These are phyloP conservation scores for Tipula helvola DNA, from an alignment of 2,888 invertebrate genomes.

Conservation along the genomic window DNA sequence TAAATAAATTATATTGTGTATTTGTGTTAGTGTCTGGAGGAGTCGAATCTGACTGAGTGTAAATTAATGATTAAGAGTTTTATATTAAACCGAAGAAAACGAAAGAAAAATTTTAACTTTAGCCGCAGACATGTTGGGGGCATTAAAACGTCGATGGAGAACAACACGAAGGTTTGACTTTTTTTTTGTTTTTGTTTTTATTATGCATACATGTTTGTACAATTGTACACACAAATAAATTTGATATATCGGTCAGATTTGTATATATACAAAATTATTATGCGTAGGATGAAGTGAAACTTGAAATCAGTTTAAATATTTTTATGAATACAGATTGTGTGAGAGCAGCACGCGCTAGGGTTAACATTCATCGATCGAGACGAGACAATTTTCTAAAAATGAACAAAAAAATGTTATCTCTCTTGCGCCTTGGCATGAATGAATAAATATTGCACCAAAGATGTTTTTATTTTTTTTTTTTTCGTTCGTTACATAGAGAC, in stretches of 20 bases:
- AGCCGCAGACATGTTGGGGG: background rate
- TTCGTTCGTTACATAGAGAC: background rate
- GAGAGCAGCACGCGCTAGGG: background rate
- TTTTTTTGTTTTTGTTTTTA: background rate
- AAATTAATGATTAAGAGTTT: background rate
- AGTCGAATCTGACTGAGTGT: background rate
- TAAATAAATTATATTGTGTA: background rate
- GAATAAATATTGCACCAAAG: background rate
- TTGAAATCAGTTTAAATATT: background rate
- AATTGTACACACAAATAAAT: background rate
- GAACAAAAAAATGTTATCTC: background rate
- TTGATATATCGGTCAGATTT: background rate
- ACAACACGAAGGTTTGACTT: background rate
- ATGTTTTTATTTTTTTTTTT: background rate
- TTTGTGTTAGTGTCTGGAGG: background rate
- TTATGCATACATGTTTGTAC: background rate
- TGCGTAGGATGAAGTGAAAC: background rate
- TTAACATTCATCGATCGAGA: background rate
- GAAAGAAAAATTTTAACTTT: background rate
- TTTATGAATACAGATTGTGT: background rate
- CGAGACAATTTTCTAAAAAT: background rate
- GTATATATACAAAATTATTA: background rate
- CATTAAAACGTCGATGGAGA: slow-evolving; percentile 7
- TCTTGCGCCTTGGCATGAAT: background rate
- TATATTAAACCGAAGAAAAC: background rate